These are phyloP conservation scores for Microhierax caerulescens DNA, from an alignment of 2,797 vertebrate species.

Conservation along the genomic window DNA sequence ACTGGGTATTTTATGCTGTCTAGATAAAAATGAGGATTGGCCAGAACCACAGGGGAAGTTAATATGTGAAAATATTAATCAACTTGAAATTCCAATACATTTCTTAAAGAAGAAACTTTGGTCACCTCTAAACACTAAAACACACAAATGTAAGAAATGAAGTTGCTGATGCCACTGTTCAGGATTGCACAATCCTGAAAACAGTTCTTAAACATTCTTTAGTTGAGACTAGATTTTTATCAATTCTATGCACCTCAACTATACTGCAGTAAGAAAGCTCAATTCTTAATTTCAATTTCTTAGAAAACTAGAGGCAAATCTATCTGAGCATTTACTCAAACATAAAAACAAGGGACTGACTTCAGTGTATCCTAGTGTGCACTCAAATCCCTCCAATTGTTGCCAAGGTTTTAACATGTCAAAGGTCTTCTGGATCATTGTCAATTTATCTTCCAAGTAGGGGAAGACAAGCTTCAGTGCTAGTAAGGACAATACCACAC, in stretches of 20 bases:
- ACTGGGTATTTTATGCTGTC: neutral
- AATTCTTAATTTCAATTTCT: neutral
- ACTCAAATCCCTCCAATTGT: neutral
- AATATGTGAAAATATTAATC: neutral
- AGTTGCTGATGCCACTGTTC: neutral
- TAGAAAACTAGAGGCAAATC: neutral
- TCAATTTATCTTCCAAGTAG: neutral
- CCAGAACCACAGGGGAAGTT: neutral
- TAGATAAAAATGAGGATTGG: neutral
- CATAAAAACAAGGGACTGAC: neutral
- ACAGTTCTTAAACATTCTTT: neutral
- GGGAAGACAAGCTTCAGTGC: neutral
- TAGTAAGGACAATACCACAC: neutral
- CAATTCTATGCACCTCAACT: neutral
- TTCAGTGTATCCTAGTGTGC: neutral
- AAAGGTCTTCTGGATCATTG: neutral
- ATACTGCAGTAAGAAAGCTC: neutral
- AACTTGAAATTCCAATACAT: neutral
- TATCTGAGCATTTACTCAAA: neutral
- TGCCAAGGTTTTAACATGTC: neutral
- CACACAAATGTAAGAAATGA: neutral
- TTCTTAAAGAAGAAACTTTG: neutral
- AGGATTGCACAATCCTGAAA: neutral
- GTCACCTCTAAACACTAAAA: neutral
- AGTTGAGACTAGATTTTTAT: neutral